Evolutionary conservation across 2,888 invertebrate species (phyloP).

Genomic region (Lochmaea capreae): DNA sequence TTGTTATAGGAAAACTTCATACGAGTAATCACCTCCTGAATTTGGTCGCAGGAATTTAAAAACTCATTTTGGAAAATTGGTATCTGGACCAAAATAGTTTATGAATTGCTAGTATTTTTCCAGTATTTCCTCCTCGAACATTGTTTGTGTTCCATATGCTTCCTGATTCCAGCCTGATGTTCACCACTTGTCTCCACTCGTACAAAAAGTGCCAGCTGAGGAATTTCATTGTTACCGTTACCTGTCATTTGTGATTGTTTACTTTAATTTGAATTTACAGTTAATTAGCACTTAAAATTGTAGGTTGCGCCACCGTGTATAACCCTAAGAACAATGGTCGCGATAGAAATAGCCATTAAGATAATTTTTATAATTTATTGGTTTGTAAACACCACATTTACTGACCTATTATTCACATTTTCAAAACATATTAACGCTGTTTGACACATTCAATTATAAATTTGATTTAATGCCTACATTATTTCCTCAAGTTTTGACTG

Average conservation of each 20-base stretch:
- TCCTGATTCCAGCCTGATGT: too few species aligned
- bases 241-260: neutral
- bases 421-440: slow-evolving; percentile 39
- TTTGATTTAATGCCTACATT: slow-evolving; percentile 44
- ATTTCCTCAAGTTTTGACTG: slow-evolving; percentile 32
- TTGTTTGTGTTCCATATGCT: too few species aligned
- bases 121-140: too few species aligned
- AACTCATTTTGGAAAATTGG: too few species aligned
- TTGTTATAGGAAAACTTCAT: too few species aligned
- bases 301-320: neutral
- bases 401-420: slow-evolving; percentile 40
- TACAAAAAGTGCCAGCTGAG: too few species aligned
- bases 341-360: slow-evolving; percentile 32
- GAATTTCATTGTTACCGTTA: neutral
- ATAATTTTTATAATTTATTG: slow-evolving; percentile 39
- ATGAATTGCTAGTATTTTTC: too few species aligned
- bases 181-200: too few species aligned
- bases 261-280: neutral
- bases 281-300: neutral
- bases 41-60: too few species aligned
- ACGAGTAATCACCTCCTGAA: too few species aligned
- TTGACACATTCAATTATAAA: slow-evolving; percentile 47
- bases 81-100: too few species aligned
- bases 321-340: slow-evolving; percentile 22
- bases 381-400: slow-evolving; percentile 38